Evolutionary conservation across 2,888 invertebrate species (phyloP), one percentile per base, ranked within the genome.

Genomic region (Ophioninae sp.): DNA sequence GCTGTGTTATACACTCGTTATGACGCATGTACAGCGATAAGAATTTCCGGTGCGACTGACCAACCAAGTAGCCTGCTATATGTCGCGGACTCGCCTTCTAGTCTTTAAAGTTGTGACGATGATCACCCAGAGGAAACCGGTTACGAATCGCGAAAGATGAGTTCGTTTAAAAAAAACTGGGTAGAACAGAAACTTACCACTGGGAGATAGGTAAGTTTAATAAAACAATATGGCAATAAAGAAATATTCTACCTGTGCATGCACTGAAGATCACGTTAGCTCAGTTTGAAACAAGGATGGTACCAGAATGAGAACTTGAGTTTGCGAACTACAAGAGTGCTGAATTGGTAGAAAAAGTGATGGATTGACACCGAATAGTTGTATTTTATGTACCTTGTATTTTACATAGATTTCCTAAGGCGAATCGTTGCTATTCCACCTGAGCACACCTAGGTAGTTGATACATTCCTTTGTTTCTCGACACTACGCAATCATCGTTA

Each of bases 401-500:
- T 64, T 41, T 30, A 7, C 44, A 74, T 74, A 6, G 30, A 20
- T 62, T 44, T 74, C n/a, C 44, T 30, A 30, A 44, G 44, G 23
- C 30, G n/a, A 30, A n/a, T 57, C 59, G 78, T 64, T 30, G 69
- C 39, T 68, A 74, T 78, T 56, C 20, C 41, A 69, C 30, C 20
- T 21, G 13, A 70, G 20, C 21, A n/a, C 41, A 23, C 44, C 44
- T 62, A 62, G 23, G 62, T 39, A 30, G 20, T 13, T 10, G 13
- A 62, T 39, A 67, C 57, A 57, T 17, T 17, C 41, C 21, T 50
- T 37, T 17, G 70, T 72, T 17, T 44, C 21, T 50, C n/a, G 21
- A 10, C 39, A 6, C 65, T 75, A 59, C 30, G 70, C 82, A 79
- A 79, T 75, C 56, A 13, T 39, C 37, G 64, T 70, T 70, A 62